phyloP scores from a whole-genome alignment of 2,888 invertebrate species.

The Masnerella sp. region DNA sequence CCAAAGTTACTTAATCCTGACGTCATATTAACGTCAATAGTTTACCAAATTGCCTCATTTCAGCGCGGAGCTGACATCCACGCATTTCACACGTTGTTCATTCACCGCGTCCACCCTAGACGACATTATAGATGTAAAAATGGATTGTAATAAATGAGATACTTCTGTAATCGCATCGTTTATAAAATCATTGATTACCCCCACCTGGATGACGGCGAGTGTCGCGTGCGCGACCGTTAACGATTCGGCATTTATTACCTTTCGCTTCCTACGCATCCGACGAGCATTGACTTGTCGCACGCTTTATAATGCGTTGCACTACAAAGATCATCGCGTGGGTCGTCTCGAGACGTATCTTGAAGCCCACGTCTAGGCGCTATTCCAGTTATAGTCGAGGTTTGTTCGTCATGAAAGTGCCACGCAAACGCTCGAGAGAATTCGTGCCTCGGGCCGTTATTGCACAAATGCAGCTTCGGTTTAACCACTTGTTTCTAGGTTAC shows the following conservation, averaged over 20 bases:
- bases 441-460: constrained; percentile 49
- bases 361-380: constrained; percentile 68
- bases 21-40: constrained; percentile 47
- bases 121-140: constrained; percentile 22
- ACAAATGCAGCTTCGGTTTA: constrained; percentile 36
- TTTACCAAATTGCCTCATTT: constrained; percentile 51
- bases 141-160: constrained; percentile 39
- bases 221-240: constrained; percentile 62
- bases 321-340: constrained; percentile 56
- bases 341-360: constrained; percentile 49
- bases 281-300: constrained; percentile 57
- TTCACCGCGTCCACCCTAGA: constrained; percentile 34
- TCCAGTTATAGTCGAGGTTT: constrained; percentile 70
- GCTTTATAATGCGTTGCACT: constrained; percentile 45
- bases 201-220: constrained; percentile 54
- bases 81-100: constrained; percentile 55
- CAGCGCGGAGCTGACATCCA: constrained; percentile 31
- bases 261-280: constrained; percentile 71
- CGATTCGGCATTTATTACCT: constrained; percentile 68
- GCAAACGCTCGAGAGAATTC: constrained; percentile 45
- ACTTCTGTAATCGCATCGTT: constrained; percentile 44
- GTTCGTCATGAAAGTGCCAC: constrained; percentile 25
- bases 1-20: constrained; percentile 48
- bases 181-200: constrained; percentile 46
- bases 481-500: constrained; percentile 71